Conservation (phyloP, 2,888 invertebrate genomes). For the Drosophila seclusa region DNA sequence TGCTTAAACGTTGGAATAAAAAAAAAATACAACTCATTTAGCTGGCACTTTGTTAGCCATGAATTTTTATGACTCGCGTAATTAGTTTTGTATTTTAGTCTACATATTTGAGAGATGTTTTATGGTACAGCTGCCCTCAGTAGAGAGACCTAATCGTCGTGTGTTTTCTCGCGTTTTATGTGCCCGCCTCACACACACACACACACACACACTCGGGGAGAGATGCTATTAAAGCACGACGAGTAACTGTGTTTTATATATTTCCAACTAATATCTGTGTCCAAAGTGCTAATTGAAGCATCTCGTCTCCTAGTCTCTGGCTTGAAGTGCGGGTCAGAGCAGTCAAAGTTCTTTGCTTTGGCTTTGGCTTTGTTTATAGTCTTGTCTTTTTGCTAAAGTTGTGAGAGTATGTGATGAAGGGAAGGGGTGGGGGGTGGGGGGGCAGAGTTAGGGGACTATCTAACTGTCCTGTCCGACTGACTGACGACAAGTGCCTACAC, state of each 20-base stretch:
- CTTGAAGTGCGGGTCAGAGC: slow-evolving; percentile 35
- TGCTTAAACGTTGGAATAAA: slow-evolving; percentile 29
- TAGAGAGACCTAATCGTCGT: slow-evolving; percentile 10
- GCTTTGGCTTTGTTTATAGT: slow-evolving; percentile 49
- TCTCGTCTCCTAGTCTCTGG: slow-evolving; percentile 35
- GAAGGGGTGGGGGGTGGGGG: too few relatives aligned
- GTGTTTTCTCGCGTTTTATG: slow-evolving; percentile 43
- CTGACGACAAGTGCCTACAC: slow-evolving; percentile 80
- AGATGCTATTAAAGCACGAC: slow-evolving; percentile 48
- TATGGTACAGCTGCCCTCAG: slow-evolving; percentile 38
- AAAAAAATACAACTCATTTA: slow-evolving; percentile 41
- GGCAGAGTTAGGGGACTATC: neutral
- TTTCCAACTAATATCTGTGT: slow-evolving; percentile 74
- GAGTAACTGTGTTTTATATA: slow-evolving; percentile 58
- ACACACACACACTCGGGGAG: neutral
- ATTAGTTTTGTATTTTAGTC: slow-evolving; percentile 70
- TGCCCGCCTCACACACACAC: slow-evolving; percentile 18
- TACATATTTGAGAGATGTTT: slow-evolving; percentile 56
- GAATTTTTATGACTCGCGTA: slow-evolving; percentile 65
- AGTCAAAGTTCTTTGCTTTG: slow-evolving; percentile 68
- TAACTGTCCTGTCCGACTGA: slow-evolving; percentile 40
- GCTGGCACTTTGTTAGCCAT: slow-evolving; percentile 58
- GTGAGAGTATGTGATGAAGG: neutral
- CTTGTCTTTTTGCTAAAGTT: slow-evolving; percentile 22
- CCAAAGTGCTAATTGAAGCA: slow-evolving; percentile 79